A percentile compares a stretch with the other conserved stretches of the same genome.
phyloP scores from a whole-genome alignment of 2,113 vertebrate genomes.

The Alouatta palliata region DNA sequence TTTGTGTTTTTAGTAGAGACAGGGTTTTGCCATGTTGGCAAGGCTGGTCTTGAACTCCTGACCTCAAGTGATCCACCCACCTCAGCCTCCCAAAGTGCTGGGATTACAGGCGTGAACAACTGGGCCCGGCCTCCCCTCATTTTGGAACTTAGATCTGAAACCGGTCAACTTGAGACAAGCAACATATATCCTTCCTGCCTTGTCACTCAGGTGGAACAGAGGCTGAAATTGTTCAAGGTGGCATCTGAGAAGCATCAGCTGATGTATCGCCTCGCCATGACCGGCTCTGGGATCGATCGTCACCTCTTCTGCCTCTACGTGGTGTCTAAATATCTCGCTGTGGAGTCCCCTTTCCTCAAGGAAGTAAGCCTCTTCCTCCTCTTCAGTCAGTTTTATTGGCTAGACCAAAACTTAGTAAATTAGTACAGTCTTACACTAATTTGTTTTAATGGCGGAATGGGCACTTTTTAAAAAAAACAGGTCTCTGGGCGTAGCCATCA shows the following conservation, averaged over 20 bases:
- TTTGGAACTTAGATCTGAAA: fast-evolving
- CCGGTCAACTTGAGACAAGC: fast-evolving
- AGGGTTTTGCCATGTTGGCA: too few relatives aligned
- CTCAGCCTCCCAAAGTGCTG: too few relatives aligned
- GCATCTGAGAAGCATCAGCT: slow-evolving; percentile 93
- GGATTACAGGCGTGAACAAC: too few relatives aligned
- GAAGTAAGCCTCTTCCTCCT: slow-evolving; percentile 83
- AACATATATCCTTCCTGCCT: fast-evolving
- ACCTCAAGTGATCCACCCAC: too few relatives aligned
- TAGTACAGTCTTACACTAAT: background rate
- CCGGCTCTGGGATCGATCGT: slow-evolving; percentile 94
- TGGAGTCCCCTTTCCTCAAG: slow-evolving; percentile 96
- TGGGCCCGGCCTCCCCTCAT: background rate
- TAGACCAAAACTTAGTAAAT: fast-evolving
- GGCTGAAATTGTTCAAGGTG: slow-evolving; percentile 83
- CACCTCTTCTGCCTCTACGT: slow-evolving; percentile 99
- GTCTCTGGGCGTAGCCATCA: background rate
- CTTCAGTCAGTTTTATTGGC: fast-evolving
- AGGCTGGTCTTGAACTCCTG: too few relatives aligned
- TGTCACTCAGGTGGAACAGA: slow-evolving; percentile 86
- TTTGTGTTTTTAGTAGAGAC: too few relatives aligned
- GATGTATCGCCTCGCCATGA: slow-evolving; percentile 95
- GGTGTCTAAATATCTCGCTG: slow-evolving; percentile 96
- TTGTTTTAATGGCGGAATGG: fast-evolving
- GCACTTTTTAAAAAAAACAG: background rate